These are phyloP conservation scores for Diploptera punctata DNA, from an alignment of 2,888 invertebrate species.

Conservation along the genomic window DNA sequence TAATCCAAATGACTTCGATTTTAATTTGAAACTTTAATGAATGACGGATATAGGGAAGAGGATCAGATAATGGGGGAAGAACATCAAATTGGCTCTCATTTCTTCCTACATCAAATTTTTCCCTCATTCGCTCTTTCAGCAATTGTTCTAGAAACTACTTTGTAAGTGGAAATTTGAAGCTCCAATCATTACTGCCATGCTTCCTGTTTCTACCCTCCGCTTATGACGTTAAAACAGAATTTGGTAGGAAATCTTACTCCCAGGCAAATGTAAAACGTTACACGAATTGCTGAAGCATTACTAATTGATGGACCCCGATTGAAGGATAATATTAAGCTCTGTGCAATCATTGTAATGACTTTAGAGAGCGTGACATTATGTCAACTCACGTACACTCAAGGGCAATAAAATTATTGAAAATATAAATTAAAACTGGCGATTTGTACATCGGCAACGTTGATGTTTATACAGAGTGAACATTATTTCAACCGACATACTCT, in stretches of 20 bases:
- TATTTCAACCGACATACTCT: too few species aligned
- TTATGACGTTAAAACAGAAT: too few species aligned
- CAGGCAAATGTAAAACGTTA: background rate
- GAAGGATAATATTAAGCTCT: background rate
- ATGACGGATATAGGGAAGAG: conserved; percentile 17
- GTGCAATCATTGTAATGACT: background rate
- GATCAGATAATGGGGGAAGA: background rate
- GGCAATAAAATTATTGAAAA: too few species aligned
- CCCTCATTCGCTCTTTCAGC: background rate
- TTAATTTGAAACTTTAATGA: conserved; percentile 32
- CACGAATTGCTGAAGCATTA: background rate
- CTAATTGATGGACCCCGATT: background rate
- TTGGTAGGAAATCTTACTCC: background rate
- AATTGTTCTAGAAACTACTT: conserved; percentile 14
- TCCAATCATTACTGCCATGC: background rate
- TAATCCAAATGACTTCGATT: conserved; percentile 28
- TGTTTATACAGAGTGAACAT: too few species aligned
- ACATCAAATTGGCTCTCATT: conserved; percentile 27
- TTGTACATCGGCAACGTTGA: too few species aligned
- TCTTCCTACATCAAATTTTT: conserved; percentile 1
- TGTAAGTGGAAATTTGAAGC: conserved; percentile 18
- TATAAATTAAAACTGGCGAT: too few species aligned
- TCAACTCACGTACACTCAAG: too few species aligned
- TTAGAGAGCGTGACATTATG: too few species aligned
- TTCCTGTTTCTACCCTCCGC: too few species aligned